Evolutionary conservation across 92 coral and sea anemone genomes (phyloP).

Genomic region (Muricea muricata): DNA sequence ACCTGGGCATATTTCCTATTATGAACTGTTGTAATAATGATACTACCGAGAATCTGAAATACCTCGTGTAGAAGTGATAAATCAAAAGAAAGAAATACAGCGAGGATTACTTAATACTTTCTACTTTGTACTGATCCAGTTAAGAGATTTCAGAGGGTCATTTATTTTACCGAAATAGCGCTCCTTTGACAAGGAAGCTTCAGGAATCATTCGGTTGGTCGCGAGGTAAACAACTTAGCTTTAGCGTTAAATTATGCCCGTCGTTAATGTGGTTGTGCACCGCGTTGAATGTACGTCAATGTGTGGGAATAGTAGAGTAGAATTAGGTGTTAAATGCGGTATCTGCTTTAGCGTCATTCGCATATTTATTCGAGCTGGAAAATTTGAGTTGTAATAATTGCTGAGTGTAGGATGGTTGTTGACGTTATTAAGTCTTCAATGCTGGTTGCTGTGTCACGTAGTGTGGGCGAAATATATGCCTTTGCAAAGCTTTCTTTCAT

Average conservation of each 20-base stretch:
- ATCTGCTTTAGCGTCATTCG: not conserved
- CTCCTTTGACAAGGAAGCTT: not conserved
- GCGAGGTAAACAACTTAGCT: constrained; percentile 1
- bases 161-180: constrained; percentile 17
- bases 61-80: not conserved
- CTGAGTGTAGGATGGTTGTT: not conserved
- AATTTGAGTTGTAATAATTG: constrained; percentile 25
- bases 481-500: not conserved
- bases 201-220: not conserved
- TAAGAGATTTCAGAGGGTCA: not conserved
- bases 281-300: constrained; percentile 16
- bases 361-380: not conserved
- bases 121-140: not conserved
- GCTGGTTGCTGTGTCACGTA: constrained; percentile 23
- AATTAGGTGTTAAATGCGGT: constrained; percentile 13
- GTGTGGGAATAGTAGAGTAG: not conserved
- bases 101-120: not conserved
- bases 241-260: constrained; percentile 25
- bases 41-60: not conserved
- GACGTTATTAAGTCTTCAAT: not conserved
- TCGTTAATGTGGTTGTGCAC: not conserved
- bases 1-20: constrained; percentile 12
- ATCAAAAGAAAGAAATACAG: not conserved
- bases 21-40: constrained; percentile 36
- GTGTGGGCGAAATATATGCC: constrained; percentile 11